phyloP scores from a whole-genome alignment of 2,888 invertebrate genomes.

The Loripinus fragilis region DNA sequence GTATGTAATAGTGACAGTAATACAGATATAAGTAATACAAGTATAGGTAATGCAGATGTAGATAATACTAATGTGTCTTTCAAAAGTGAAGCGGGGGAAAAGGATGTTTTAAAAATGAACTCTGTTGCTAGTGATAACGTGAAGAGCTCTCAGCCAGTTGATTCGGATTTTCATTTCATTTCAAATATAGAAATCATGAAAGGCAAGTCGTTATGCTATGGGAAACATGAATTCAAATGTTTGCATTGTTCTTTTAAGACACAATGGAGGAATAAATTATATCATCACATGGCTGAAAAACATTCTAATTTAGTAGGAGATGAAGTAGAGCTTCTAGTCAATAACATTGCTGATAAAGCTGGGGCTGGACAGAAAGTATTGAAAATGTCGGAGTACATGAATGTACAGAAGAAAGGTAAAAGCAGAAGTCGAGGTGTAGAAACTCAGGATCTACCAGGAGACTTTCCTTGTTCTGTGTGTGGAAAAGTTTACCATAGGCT shows the following conservation, averaged over 20 bases:
- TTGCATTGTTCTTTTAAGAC: constrained; percentile 73
- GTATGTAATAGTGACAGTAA: too few species aligned
- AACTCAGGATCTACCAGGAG: constrained; percentile 75
- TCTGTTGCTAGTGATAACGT: too few species aligned
- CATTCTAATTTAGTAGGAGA: constrained; percentile 70
- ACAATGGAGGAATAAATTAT: constrained; percentile 68
- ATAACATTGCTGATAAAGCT: constrained; percentile 20
- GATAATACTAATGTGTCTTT: not conserved
- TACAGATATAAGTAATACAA: too few species aligned
- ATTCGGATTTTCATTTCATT: constrained; percentile 58
- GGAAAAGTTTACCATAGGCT: constrained; percentile 76
- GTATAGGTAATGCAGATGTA: not conserved
- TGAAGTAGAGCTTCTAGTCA: constrained; percentile 59
- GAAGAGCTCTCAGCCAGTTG: not conserved
- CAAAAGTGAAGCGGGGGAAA: not conserved
- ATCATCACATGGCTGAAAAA: constrained; percentile 72
- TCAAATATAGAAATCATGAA: constrained; percentile 23
- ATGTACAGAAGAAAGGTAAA: constrained; percentile 27
- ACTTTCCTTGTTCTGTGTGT: constrained; percentile 72
- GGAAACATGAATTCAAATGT: constrained; percentile 73
- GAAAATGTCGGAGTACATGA: constrained; percentile 74
- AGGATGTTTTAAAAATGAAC: not conserved
- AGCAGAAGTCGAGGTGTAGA: constrained; percentile 65
- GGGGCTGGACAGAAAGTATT: constrained; percentile 66
- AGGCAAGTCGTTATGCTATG: constrained; percentile 50